A percentile compares a stretch with the other conserved stretches of the same genome.
Conservation (phyloP, 2,888 invertebrate species). For the Bombylius major region DNA sequence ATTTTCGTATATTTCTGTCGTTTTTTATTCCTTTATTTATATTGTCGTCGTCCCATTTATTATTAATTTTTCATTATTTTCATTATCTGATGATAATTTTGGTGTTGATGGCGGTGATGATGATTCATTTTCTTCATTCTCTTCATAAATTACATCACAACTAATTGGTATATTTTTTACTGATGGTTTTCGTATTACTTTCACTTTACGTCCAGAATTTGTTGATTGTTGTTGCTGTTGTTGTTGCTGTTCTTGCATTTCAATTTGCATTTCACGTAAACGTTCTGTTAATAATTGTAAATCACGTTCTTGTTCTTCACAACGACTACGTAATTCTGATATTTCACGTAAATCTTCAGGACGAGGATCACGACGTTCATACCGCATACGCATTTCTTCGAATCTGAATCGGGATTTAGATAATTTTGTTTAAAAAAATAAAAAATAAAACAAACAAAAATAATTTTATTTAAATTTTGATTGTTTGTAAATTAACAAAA, state of each 20-base stretch:
- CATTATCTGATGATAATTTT: not conserved
- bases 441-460: not conserved
- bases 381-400: slow-evolving; percentile 45
- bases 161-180: slow-evolving; percentile 33
- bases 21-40: too few species aligned
- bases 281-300: slow-evolving; percentile 44
- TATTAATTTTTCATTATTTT: not conserved
- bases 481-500: not conserved
- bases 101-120: not conserved
- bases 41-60: too few species aligned
- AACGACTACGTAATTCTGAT: slow-evolving; percentile 41
- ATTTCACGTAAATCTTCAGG: slow-evolving; percentile 44
- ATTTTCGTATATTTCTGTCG: too few species aligned
- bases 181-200: slow-evolving; percentile 28
- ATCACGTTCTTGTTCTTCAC: slow-evolving; percentile 46
- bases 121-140: slow-evolving; percentile 21
- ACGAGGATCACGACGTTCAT: slow-evolving; percentile 43
- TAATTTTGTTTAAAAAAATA: not conserved
- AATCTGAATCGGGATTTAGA: slow-evolving; percentile 29
- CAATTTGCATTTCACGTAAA: slow-evolving; percentile 44
- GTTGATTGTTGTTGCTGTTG: slow-evolving; percentile 5
- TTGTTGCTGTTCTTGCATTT: slow-evolving; percentile 28
- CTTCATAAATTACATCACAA: slow-evolving; percentile 37
- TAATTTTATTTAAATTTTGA: not conserved
- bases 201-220: slow-evolving; percentile 16